Evolutionary conservation across 1,140 invertebrate species (phyloP).

Genomic region (Galleria mellonella): DNA sequence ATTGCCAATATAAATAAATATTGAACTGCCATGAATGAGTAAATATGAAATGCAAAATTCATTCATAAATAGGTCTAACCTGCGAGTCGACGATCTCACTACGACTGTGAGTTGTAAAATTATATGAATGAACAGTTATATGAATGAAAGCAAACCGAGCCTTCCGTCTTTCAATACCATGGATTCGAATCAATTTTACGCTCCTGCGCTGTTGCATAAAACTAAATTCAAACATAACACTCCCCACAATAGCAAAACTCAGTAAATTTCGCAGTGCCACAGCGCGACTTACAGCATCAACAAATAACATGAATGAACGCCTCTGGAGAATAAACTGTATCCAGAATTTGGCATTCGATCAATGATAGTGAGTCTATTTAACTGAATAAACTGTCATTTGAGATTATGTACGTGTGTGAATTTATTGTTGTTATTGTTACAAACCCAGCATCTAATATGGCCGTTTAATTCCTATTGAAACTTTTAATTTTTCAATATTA

Average conservation of each 20-base stretch:
- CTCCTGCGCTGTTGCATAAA: constrained; percentile 60
- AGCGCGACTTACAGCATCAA: constrained; percentile 36
- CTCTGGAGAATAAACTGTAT: constrained; percentile 45
- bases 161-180: constrained; percentile 42
- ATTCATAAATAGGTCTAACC: constrained; percentile 32
- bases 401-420: constrained; percentile 28
- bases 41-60: constrained; percentile 11
- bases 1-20: too few species aligned
- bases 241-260: constrained; percentile 27
- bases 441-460: constrained; percentile 28
- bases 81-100: constrained; percentile 28
- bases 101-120: constrained; percentile 39
- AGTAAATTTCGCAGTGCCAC: constrained; percentile 23
- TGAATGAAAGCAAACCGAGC: constrained; percentile 41
- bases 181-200: constrained; percentile 59
- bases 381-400: constrained; percentile 40
- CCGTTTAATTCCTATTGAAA: constrained; percentile 34
- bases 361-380: constrained; percentile 29
- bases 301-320: constrained; percentile 53
- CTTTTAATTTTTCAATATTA: background rate
- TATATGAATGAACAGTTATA: constrained; percentile 37
- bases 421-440: constrained; percentile 31
- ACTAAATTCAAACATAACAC: constrained; percentile 38
- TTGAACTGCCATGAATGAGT: background rate
- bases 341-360: constrained; percentile 20